Percentiles rank a stretch among this genome's conserved stretches.
Conservation (phyloP, 1,140 invertebrate genomes). For the Chlorops oryzae region DNA sequence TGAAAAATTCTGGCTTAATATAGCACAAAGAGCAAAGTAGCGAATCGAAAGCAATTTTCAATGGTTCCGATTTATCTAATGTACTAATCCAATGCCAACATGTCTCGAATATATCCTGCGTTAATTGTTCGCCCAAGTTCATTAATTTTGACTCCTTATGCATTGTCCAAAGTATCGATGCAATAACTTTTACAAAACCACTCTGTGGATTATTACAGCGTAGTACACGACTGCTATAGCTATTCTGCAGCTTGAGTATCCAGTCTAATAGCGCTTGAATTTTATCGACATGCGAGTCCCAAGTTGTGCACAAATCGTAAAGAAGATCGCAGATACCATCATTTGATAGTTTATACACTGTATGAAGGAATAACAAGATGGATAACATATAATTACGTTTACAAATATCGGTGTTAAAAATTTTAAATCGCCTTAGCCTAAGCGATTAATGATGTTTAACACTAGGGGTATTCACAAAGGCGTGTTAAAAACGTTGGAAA, state of each 20-base stretch:
- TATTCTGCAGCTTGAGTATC: constrained; percentile 38
- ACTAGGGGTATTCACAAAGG: too few relatives aligned
- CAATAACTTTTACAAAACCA: constrained; percentile 55
- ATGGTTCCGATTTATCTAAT: constrained; percentile 58
- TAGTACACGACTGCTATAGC: constrained; percentile 28
- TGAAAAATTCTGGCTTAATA: constrained; percentile 70
- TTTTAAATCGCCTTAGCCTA: too few relatives aligned
- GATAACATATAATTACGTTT: too few relatives aligned
- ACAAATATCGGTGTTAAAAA: too few relatives aligned
- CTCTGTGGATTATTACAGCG: constrained; percentile 45
- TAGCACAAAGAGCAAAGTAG: constrained; percentile 79
- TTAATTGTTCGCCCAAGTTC: constrained; percentile 59
- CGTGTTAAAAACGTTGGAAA: too few relatives aligned
- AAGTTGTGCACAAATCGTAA: constrained; percentile 64
- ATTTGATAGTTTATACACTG: constrained; percentile 43
- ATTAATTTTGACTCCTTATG: constrained; percentile 57
- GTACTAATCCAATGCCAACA: constrained; percentile 70
- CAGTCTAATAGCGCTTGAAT: constrained; percentile 39
- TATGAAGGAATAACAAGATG: too few relatives aligned
- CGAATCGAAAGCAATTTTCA: constrained; percentile 67
- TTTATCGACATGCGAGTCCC: constrained; percentile 51
- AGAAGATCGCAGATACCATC: constrained; percentile 75
- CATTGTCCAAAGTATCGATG: constrained; percentile 75
- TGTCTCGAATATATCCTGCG: constrained; percentile 63
- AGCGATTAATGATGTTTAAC: too few relatives aligned